These are phyloP conservation scores for Edolisoma coerulescens DNA, from an alignment of 2,113 vertebrate species.

Conservation along the genomic window DNA sequence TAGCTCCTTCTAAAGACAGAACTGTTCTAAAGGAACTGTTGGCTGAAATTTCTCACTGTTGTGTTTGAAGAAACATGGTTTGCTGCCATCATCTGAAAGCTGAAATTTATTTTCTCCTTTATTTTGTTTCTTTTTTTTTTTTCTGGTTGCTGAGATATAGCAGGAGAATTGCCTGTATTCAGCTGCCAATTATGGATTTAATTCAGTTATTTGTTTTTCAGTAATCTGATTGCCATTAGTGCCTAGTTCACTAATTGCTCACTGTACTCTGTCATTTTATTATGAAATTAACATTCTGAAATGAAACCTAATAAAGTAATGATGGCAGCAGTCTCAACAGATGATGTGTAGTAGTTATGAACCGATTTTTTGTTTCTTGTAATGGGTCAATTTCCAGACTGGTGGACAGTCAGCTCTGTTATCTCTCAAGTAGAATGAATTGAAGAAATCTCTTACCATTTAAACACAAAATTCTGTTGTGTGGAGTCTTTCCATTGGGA, in stretches of 20 bases:
- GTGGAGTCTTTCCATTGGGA: not conserved
- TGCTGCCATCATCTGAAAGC: not conserved
- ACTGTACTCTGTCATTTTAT: not conserved
- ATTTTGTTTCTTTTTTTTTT: not conserved
- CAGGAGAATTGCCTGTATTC: not conserved
- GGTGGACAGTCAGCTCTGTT: not conserved
- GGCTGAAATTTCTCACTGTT: not conserved
- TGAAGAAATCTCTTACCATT: not conserved
- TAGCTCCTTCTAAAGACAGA: not conserved
- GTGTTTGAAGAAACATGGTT: not conserved
- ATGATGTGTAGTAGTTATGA: not conserved
- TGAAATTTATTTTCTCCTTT: not conserved
- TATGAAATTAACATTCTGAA: not conserved
- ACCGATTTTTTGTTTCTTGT: not conserved
- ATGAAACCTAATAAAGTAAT: not conserved
- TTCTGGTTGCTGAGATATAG: not conserved
- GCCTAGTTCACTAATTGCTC: not conserved
- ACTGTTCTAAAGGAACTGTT: not conserved
- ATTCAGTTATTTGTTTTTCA: slow-evolving; percentile 15
- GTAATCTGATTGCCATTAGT: slow-evolving; percentile 4
- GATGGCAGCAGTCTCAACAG: not conserved
- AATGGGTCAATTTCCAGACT: not conserved
- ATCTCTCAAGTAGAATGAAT: not conserved
- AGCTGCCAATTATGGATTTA: not conserved
- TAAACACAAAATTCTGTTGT: not conserved